Evolutionary conservation across 2,888 invertebrate species (phyloP), one percentile per base, ranked within the genome.

Genomic region (Punctoribates punctum): DNA sequence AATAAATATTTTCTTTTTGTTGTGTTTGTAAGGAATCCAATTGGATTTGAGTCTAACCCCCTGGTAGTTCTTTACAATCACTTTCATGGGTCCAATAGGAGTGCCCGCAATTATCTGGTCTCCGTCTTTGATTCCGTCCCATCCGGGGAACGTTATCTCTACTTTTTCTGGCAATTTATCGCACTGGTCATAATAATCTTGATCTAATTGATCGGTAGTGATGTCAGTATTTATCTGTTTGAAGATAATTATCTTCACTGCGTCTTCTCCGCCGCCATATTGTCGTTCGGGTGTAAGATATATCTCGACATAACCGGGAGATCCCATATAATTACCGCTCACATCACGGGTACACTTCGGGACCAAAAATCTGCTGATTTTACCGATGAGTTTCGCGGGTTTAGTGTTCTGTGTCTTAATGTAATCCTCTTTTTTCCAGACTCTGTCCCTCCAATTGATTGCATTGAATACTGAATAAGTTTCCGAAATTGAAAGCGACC

Each of bases 371-470:
- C 20, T 65, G 0, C 38, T n/a, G 11, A 65, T 65, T 8, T 17
- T 0, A 2, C 65, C 65, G 27, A 65, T 38, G 4, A 65, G 34
- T 38, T 5, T 9, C n/a, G 29, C n/a, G 15, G 73, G 73, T 48
- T 23, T 51, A 1, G 73, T 73, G 20, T 23, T 17, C 17, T 54
- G 1, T 3, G 73, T 73, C 15, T 20, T 5, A 54, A 73, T 54
- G 0, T 15, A 42, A 13, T 73, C 20, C 1, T 48, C 73, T 27
- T 51, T 54, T 29, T 73, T 73, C 48, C 13, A 51, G 3, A 2
- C 11, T n/a, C 20, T 46, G 48, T 42, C 13, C n/a, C 42, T 54
- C 73, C 73, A 73, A 20, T 51, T 42, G 15, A 73, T 73, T 48
- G 5, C 9, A 73, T 46, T 9, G 23, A 73, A 73, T 4, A 27